Evolutionary conservation across 2,113 vertebrate genomes (phyloP).

Genomic region (Terrapene triunguis): DNA sequence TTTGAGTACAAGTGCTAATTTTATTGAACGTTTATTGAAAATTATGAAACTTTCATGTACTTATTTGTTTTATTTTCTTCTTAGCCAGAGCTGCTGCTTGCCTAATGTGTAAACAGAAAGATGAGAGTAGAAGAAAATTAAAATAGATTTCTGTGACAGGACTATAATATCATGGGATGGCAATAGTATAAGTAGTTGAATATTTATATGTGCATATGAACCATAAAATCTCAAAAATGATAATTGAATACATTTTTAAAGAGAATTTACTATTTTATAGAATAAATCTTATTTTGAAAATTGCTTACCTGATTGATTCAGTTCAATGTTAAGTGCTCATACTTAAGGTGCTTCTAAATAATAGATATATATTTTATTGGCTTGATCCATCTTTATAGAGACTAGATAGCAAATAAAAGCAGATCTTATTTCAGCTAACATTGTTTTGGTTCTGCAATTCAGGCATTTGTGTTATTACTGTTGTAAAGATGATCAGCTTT

Average conservation of each 20-base stretch:
- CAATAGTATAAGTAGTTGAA: conserved; percentile 3
- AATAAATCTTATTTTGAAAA: conserved; percentile 4
- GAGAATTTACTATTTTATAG: conserved; percentile 31
- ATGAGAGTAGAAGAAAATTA: conserved; percentile 6
- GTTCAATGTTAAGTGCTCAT: neutral
- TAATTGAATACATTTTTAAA: conserved; percentile 4
- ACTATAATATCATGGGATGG: neutral
- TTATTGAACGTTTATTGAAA: conserved; percentile 13
- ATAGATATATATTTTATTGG: conserved; percentile 42
- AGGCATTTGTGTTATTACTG: neutral
- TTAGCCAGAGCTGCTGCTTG: neutral
- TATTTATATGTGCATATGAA: neutral
- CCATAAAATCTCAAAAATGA: conserved; percentile 21
- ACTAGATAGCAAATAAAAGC: neutral
- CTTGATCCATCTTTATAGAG: neutral
- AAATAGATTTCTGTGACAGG: conserved; percentile 1
- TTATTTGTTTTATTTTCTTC: neutral
- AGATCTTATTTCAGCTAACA: neutral
- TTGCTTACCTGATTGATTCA: conserved; percentile 42
- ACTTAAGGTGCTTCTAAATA: conserved; percentile 44
- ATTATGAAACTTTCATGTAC: neutral
- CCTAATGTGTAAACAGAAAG: neutral
- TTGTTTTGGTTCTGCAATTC: conserved; percentile 23
- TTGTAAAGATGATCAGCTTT: neutral
- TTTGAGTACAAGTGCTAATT: neutral